These are phyloP conservation scores for Aplysia californica DNA, from an alignment of 1,140 invertebrate species.

Conservation along the genomic window DNA sequence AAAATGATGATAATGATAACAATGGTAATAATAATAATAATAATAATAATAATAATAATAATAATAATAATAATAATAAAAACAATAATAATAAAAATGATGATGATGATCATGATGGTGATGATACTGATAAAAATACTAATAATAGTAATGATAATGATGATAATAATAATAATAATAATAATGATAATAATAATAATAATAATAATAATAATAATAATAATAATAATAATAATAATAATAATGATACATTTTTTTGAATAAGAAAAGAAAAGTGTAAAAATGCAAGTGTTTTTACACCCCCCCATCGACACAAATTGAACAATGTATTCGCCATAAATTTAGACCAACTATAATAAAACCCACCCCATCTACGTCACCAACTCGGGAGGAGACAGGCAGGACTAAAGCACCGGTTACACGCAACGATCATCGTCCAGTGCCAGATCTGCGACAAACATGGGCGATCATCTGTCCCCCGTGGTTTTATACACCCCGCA, in stretches of 20 bases:
- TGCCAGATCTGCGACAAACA: no score
- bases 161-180: neutral
- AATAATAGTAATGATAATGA: neutral
- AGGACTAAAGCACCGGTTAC: no score
- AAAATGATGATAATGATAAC: neutral
- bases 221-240: neutral
- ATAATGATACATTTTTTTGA: no score
- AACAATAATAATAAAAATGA: no score
- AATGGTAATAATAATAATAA: neutral
- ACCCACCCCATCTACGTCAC: neutral
- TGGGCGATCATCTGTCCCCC: no score
- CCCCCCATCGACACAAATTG: neutral
- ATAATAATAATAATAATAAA: neutral
- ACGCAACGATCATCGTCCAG: no score
- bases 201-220: neutral
- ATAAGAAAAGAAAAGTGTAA: neutral
- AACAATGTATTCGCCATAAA: neutral
- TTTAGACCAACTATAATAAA: neutral
- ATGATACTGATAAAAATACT: no score
- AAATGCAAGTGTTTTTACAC: neutral
- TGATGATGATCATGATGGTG: no score
- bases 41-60: constrained; percentile 2
- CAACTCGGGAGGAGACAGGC: neutral
- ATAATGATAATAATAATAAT: neutral
- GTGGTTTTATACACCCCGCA: no score